phyloP scores from a whole-genome alignment of 2,113 vertebrate genomes.

The Cyprinus carpio region DNA sequence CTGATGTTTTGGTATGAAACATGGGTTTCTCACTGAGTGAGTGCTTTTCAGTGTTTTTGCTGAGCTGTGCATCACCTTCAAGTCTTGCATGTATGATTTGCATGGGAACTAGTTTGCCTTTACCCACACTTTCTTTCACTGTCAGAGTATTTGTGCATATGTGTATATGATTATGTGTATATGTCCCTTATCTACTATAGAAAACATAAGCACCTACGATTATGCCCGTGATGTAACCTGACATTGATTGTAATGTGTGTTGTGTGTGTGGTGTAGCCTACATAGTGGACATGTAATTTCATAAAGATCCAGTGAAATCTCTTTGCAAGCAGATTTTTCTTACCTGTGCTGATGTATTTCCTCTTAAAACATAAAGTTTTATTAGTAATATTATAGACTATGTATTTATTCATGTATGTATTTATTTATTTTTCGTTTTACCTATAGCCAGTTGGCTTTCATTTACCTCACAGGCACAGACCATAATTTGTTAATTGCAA shows the following conservation, averaged over 20 bases:
- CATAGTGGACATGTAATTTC: neutral
- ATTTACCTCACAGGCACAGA: too few relatives aligned
- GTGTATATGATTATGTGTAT: neutral
- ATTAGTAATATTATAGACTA: neutral
- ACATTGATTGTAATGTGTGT: neutral
- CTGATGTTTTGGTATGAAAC: conserved; percentile 3
- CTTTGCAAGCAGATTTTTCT: neutral
- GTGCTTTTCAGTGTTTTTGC: neutral
- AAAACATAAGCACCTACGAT: neutral
- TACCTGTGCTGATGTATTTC: too few relatives aligned
- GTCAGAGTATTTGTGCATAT: neutral
- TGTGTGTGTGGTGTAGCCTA: neutral
- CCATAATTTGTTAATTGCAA: too few relatives aligned
- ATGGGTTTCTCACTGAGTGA: neutral
- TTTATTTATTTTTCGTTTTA: too few relatives aligned
- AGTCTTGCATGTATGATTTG: neutral
- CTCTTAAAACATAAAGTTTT: neutral
- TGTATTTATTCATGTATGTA: too few relatives aligned
- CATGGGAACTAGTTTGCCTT: neutral
- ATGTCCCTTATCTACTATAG: neutral
- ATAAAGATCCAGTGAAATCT: neutral
- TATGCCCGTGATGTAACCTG: neutral
- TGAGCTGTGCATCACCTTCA: neutral
- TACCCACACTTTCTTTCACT: neutral
- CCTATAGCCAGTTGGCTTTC: too few relatives aligned